Conservation (phyloP, 2,888 invertebrate species). For the Stenichneumon culpator region DNA sequence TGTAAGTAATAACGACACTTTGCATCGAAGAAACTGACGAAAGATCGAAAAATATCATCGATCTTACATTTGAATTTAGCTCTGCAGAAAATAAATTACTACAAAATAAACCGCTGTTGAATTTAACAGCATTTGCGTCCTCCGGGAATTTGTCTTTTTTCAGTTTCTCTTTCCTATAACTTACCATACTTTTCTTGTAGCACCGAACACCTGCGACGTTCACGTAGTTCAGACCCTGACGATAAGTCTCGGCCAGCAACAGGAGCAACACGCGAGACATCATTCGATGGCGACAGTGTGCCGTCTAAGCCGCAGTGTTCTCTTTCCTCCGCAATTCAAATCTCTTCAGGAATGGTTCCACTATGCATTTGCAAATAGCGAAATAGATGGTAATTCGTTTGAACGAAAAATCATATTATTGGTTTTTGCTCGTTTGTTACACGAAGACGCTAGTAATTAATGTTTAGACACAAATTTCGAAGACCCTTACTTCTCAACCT, state of each 20-base stretch:
- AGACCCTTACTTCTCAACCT: background rate
- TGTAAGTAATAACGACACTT: constrained; percentile 84
- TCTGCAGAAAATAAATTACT: constrained; percentile 8
- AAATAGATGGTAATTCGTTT: constrained; percentile 92
- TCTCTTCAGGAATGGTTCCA: constrained; percentile 98
- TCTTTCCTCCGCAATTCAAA: constrained; percentile 98
- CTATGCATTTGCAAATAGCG: constrained; percentile 97
- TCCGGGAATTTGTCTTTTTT: background rate
- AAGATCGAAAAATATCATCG: background rate
- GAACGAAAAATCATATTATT: background rate
- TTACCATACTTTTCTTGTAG: constrained; percentile 68
- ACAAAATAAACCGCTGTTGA: background rate
- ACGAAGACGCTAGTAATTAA: background rate
- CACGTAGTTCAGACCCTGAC: constrained; percentile 96
- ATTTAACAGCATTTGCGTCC: background rate
- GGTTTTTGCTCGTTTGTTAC: constrained; percentile 65
- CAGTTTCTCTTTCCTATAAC: background rate
- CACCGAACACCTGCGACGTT: constrained; percentile 88
- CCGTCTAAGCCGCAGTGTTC: constrained; percentile 95
- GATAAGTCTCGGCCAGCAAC: constrained; percentile 93
- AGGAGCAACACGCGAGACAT: constrained; percentile 89
- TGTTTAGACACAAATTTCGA: too few relatives aligned
- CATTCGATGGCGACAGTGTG: constrained; percentile 98
- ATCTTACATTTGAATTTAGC: constrained; percentile 32
- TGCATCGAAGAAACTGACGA: background rate